Evolutionary conservation across 2,113 vertebrate genomes (phyloP), one percentile per base, ranked within the genome.

Genomic region (cat (Felis catus)): DNA sequence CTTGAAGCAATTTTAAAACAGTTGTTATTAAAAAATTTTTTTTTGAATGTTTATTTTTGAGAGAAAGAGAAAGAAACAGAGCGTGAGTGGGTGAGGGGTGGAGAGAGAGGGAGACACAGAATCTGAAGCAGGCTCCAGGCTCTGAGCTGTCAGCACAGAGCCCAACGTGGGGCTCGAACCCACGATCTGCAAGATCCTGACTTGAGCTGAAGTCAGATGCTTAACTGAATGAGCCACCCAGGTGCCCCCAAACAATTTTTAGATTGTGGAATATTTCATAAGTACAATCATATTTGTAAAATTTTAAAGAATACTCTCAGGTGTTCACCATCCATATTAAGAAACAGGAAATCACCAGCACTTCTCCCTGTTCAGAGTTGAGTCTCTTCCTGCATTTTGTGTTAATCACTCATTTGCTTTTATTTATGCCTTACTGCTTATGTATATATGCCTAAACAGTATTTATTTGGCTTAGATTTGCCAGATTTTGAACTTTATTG

Each of bases 381-480:
- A 63, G 39, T 61, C 51, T 82, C 27, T 80, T 58, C 21, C 41
- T 31, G 16, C 48, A 51, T 31, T 90, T 58, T 61, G 45, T 91
- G 73, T 86, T 61, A 74, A 90, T n/a, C 65, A 48, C 8, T 29
- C 36, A 25, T 55, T 80, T 33, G 53, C 36, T 80, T 97, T 95
- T 92, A 78, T 71, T 93, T 78, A 19, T n/a, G 36, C 9, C 63
- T 89, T 90, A 55, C 36, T 31, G 31, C 19, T 58, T 80, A 81
- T 0, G 6, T 53, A 21, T 63, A 15, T 84, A 33, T 79, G 79
- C 21, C 53, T 89, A 45, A 53, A 53, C 31, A 79, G 27, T 84
- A 83, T 36, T 86, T 86, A 80, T 81, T 87, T 95, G 58, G 18
- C 53, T 95, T 95, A 79, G 70, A 71, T 65, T 85, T 89, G 71